phyloP scores from a whole-genome alignment of 2,797 vertebrate genomes.

The Schizothorax lantsangensis region DNA sequence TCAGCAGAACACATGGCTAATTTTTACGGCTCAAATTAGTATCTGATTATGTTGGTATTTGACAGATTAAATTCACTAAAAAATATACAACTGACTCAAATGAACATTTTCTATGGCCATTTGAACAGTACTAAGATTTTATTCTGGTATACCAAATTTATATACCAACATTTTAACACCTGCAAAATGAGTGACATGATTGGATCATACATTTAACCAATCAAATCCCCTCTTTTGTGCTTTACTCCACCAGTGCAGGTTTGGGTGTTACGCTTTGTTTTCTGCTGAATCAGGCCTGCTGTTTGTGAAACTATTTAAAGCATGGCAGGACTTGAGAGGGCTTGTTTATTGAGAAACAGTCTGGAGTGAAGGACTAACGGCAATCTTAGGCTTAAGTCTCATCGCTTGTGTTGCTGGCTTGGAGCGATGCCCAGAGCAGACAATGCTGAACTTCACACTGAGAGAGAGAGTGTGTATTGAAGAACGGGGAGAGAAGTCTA shows the following conservation, averaged over 20 bases:
- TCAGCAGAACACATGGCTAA: neutral
- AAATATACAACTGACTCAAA: neutral
- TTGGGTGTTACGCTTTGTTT: conserved; percentile 7
- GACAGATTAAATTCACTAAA: neutral
- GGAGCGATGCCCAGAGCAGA: conserved; percentile 52
- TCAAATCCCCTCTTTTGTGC: neutral
- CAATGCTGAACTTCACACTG: conserved; percentile 48
- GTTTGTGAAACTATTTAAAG: conserved; percentile 45
- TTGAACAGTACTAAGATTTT: neutral
- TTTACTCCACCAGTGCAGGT: neutral
- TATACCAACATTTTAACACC: neutral
- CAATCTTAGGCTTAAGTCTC: conserved; percentile 52
- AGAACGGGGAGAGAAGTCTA: conserved; percentile 8
- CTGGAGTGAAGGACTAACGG: conserved; percentile 34
- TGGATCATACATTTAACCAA: neutral
- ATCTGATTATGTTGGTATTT: neutral
- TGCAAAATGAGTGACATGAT: neutral
- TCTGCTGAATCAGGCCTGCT: conserved; percentile 40
- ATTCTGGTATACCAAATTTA: neutral
- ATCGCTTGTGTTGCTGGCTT: conserved; percentile 43
- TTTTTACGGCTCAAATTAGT: neutral
- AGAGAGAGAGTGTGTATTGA: conserved; percentile 12
- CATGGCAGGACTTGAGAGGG: conserved; percentile 33
- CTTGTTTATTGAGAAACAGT: conserved; percentile 41
- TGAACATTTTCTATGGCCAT: neutral